phyloP scores from a whole-genome alignment of 2,113 vertebrate species.

The Myocastor coypus region DNA sequence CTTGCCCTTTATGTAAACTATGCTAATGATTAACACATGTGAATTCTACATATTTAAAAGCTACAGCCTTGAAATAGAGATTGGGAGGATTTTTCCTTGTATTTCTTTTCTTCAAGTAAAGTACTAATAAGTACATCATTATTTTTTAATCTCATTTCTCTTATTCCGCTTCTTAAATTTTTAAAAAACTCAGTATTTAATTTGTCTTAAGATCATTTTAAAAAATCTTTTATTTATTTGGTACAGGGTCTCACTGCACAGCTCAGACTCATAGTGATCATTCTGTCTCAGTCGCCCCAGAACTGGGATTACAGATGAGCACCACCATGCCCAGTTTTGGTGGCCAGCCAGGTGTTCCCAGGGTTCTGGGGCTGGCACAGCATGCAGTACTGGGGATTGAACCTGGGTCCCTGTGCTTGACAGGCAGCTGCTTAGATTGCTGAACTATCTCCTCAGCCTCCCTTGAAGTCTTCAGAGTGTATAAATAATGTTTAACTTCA shows the following conservation, averaged over 20 bases:
- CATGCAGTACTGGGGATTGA: no score
- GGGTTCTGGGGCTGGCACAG: no score
- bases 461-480: neutral
- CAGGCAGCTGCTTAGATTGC: no score
- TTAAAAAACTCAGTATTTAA: slow-evolving; percentile 9
- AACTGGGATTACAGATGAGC: no score
- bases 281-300: no score
- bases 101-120: neutral
- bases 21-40: neutral
- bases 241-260: no score
- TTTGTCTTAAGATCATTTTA: neutral
- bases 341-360: no score
- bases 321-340: no score
- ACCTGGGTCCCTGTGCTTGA: no score
- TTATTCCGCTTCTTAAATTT: neutral
- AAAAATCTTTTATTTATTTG: no score
- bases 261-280: no score
- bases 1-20: neutral
- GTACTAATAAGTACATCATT: neutral
- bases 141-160: neutral
- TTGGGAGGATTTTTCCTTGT: neutral
- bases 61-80: neutral
- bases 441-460: neutral
- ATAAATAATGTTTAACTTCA: slow-evolving; percentile 8
- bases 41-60: neutral